Percentiles rank a stretch among this genome's conserved stretches.
phyloP scores from a whole-genome alignment of 1,140 invertebrate genomes.

The Diprion similis region DNA sequence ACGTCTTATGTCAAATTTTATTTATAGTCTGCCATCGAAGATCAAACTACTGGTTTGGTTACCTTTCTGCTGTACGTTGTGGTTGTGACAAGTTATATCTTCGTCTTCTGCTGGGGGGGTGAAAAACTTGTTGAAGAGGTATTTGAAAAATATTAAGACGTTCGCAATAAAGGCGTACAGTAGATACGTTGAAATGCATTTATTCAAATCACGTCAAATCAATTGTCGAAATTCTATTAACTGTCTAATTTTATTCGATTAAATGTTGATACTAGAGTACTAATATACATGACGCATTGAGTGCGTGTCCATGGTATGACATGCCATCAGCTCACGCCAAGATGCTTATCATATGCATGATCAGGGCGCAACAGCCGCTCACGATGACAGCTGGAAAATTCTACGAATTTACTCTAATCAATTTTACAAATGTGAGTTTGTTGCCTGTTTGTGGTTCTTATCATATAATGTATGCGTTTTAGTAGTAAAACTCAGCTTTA shows the following conservation, averaged over 20 bases:
- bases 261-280: neutral
- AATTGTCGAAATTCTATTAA: neutral
- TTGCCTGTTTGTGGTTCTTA: too few relatives aligned
- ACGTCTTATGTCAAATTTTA: neutral
- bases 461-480: too few relatives aligned
- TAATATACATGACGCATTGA: too few relatives aligned
- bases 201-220: too few relatives aligned
- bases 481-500: too few relatives aligned
- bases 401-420: constrained; percentile 31
- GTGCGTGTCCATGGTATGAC: neutral
- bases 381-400: constrained; percentile 39
- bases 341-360: constrained; percentile 33
- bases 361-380: constrained; percentile 28
- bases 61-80: neutral
- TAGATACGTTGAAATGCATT: too few relatives aligned
- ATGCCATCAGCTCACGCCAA: constrained; percentile 27
- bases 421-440: constrained; percentile 34
- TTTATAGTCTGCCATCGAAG: neutral
- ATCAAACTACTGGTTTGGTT: too few relatives aligned
- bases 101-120: too few relatives aligned
- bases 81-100: too few relatives aligned
- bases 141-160: neutral
- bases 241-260: neutral
- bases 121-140: too few relatives aligned
- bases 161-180: too few relatives aligned